Conservation (phyloP, 2,888 invertebrate species). For the Rosalia funebris region DNA sequence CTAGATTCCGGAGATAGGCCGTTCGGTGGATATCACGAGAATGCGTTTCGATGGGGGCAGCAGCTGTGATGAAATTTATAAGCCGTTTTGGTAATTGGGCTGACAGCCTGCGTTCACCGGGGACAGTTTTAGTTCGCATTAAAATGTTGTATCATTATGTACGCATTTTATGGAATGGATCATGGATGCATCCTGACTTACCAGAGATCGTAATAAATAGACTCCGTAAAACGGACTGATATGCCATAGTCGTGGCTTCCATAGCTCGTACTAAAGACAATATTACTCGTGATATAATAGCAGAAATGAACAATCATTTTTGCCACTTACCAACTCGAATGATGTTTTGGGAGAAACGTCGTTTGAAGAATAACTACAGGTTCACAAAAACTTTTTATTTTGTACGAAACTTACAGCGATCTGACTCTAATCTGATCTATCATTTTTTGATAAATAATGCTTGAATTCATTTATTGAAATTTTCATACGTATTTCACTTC, state of each 20-base stretch:
- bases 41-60: conserved; percentile 7
- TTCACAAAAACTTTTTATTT: too few species aligned
- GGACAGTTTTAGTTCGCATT: background rate
- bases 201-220: background rate
- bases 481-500: too few species aligned
- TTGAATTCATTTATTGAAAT: too few species aligned
- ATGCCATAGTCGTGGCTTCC: background rate
- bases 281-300: background rate
- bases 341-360: too few species aligned
- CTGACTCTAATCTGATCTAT: too few species aligned
- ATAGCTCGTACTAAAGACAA: background rate
- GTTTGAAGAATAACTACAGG: too few species aligned
- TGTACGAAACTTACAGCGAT: too few species aligned
- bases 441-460: too few species aligned
- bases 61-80: conserved; percentile 15
- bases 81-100: background rate
- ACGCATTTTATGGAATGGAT: background rate
- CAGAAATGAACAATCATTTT: too few species aligned
- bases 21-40: conserved; percentile 2
- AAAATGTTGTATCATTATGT: background rate
- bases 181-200: too few species aligned
- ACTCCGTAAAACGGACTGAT: background rate
- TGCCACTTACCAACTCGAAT: too few species aligned
- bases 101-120: conserved; percentile 7
- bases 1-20: conserved; percentile 13